Conservation (phyloP, 1,140 invertebrate genomes). For the Dinoponera quadriceps region DNA sequence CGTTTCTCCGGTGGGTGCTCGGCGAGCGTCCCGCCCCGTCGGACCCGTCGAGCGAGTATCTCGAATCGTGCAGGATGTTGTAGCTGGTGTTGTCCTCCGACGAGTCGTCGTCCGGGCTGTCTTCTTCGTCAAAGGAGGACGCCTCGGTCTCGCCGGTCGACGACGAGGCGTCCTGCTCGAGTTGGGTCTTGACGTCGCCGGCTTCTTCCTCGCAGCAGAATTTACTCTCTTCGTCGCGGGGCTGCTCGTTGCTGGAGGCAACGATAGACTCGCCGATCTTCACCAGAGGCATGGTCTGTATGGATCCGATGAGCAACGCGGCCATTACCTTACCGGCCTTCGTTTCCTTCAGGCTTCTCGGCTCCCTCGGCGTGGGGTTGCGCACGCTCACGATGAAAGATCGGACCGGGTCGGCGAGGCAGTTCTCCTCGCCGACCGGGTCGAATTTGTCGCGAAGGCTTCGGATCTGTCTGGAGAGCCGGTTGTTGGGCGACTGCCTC, state of each 20-base stretch:
- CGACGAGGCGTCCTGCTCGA: neutral
- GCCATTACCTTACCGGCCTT: conserved; percentile 87
- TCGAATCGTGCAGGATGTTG: conserved; percentile 78
- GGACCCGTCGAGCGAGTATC: conserved; percentile 64
- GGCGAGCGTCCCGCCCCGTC: neutral
- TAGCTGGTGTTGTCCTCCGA: conserved; percentile 82
- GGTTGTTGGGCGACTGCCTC: conserved; percentile 28
- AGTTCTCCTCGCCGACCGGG: conserved; percentile 81
- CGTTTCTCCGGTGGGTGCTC: neutral
- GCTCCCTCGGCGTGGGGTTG: conserved; percentile 67
- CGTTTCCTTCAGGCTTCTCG: conserved; percentile 84
- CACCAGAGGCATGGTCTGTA: conserved; percentile 86
- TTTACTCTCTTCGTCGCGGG: neutral
- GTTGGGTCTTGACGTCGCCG: neutral
- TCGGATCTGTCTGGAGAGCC: conserved; percentile 84
- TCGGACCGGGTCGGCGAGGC: conserved; percentile 71
- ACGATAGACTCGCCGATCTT: conserved; percentile 84
- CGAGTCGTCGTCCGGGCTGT: conserved; percentile 68
- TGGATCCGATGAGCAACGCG: conserved; percentile 88
- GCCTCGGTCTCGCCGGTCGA: conserved; percentile 46
- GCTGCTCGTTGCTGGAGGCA: neutral
- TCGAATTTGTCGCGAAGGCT: conserved; percentile 82
- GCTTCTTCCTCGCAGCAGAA: neutral
- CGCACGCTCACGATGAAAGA: conserved; percentile 68
- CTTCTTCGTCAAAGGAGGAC: conserved; percentile 81